These are phyloP conservation scores for Anthophora plumipes DNA, from an alignment of 2,888 invertebrate species.

Conservation along the genomic window DNA sequence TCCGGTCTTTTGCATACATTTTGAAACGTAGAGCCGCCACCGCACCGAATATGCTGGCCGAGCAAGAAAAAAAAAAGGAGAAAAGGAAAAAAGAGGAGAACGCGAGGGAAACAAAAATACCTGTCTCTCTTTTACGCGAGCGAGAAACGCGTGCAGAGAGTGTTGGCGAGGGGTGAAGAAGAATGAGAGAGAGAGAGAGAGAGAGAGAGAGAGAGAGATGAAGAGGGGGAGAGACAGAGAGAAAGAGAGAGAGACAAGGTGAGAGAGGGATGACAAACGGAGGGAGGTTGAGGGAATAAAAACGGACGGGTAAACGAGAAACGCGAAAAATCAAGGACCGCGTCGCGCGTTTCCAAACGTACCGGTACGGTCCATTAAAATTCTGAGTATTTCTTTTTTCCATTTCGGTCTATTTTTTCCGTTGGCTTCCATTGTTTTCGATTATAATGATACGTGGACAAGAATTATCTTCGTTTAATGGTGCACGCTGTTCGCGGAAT, in stretches of 20 bases:
- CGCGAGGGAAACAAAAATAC: constrained; percentile 72
- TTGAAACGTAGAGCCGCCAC: constrained; percentile 80
- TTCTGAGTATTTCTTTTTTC: constrained; percentile 31
- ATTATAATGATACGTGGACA: constrained; percentile 26
- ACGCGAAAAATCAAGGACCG: constrained; percentile 67
- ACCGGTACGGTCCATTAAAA: constrained; percentile 62
- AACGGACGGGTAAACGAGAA: constrained; percentile 67
- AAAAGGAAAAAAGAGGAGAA: background rate
- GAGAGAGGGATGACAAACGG: background rate
- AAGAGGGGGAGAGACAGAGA: constrained; percentile 16
- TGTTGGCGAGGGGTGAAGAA: constrained; percentile 20
- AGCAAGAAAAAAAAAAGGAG: constrained; percentile 59
- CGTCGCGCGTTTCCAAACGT: constrained; percentile 61
- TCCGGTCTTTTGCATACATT: constrained; percentile 84
- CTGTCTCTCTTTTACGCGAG: constrained; percentile 47
- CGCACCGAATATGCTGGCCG: constrained; percentile 79
- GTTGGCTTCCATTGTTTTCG: constrained; percentile 27
- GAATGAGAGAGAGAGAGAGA: background rate
- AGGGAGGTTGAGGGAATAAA: constrained; percentile 37
- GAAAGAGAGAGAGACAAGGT: background rate
- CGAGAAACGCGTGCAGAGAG: constrained; percentile 28
- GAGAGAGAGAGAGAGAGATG: constrained; percentile 12
- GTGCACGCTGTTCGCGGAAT: background rate
- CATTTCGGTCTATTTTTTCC: background rate
- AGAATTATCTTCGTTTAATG: constrained; percentile 22